A percentile compares a stretch with the other conserved stretches of the same genome.
phyloP scores from a whole-genome alignment of 1,140 invertebrate species.

The Drosophila parabipectinata region DNA sequence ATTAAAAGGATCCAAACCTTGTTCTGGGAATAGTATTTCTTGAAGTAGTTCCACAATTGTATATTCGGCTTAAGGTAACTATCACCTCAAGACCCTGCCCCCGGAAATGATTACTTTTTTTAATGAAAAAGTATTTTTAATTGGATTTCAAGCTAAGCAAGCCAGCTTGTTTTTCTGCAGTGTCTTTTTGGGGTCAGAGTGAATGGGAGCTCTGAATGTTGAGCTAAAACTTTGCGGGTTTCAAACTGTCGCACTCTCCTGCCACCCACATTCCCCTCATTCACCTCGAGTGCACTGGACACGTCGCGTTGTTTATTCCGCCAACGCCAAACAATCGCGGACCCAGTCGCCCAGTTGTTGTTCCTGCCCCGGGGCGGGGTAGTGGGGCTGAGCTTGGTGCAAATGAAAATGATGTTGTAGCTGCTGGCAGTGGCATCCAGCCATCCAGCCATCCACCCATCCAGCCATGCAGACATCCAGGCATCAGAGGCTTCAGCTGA shows the following conservation, averaged over 20 bases:
- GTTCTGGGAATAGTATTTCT: not conserved
- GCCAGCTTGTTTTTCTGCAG: constrained; percentile 4
- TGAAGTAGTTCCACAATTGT: not conserved
- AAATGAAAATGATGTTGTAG: constrained; percentile 77
- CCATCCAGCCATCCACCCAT: constrained; percentile 25
- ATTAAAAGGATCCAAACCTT: too few species aligned
- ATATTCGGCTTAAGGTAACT: not conserved
- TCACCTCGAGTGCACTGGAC: constrained; percentile 65
- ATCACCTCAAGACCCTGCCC: not conserved
- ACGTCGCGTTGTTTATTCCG: constrained; percentile 78
- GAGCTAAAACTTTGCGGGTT: constrained; percentile 75
- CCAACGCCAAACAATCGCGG: constrained; percentile 78
- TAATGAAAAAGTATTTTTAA: not conserved
- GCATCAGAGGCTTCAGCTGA: constrained; percentile 36
- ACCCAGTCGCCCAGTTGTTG: constrained; percentile 47
- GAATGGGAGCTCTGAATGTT: constrained; percentile 27
- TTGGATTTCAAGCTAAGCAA: not conserved
- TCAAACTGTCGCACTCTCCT: constrained; percentile 38
- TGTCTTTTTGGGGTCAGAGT: constrained; percentile 28
- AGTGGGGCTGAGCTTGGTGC: constrained; percentile 15
- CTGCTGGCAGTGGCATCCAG: constrained; percentile 53
- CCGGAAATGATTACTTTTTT: not conserved
- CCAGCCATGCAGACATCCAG: too few species aligned
- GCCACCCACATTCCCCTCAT: not conserved
- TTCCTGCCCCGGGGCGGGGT: constrained; percentile 1